Base-by-base conservation (phyloP, 1,140 invertebrate genomes). In the Pseudomyrmex flavicornis region DNA sequence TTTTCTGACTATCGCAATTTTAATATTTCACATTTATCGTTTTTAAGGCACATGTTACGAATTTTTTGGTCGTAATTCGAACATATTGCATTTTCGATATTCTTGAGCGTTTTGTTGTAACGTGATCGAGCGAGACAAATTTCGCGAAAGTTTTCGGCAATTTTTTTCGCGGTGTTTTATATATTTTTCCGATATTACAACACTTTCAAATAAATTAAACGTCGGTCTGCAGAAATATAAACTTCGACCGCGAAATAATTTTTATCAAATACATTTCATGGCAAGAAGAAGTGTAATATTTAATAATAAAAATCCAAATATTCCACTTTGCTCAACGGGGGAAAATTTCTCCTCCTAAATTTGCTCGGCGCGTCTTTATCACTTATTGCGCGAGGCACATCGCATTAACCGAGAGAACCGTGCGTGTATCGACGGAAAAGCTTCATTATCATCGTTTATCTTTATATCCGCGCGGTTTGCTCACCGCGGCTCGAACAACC, bases 391-490 rank as follows among this genome's bases (percentile, higher is more conserved):
- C 75, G 17, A 66, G 65, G 35, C 13, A 50, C 65, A 59, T 70
- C 58, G 26, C 44, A 56, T 70, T 22, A 35, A 70, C 56, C 76
- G 15, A 59, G 72, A 72, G 66, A 56, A 80, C 46, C 58, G 44
- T 35, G 35, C 35, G 56, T 35, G 35, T 59, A 20, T 4, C 54
- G 54, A 12, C 66, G 59, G 5, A 80, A 66, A 70, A 61, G 76
- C 54, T 59, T 72, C 54, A 72, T 80, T 80, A 80, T 50, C 76
- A 61, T 72, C 76, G 76, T 79, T 70, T 66, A 70, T 79, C 54
- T 70, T 70, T 70, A 69, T 26, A 26, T 80, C 76, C 76, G 54
- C 54, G 20, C 66, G 22, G 15, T 59, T 72, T 46, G 15, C 20
- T 44, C 52, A 17, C 17, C 17, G 17, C 52, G n/a, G 22, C 52